Base-by-base conservation (phyloP, 2,113 vertebrate genomes). In the Turdus rufiventris region DNA sequence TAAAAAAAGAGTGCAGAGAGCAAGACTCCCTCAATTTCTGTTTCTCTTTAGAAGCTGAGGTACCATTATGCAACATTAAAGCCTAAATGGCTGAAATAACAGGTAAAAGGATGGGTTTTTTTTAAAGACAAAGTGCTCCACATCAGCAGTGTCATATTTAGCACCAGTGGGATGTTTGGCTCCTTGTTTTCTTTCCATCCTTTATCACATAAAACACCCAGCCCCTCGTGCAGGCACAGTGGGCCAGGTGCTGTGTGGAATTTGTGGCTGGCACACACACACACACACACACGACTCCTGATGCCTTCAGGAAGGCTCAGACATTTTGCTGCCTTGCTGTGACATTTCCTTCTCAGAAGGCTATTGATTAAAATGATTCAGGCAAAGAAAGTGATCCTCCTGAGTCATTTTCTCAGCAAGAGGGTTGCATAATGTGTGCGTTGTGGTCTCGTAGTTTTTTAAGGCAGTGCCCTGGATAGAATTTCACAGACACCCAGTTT, bases 311-410 rank as follows among this genome's bases (percentile, higher is more conserved):
- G 79, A 95, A 50, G 79, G 36, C 90, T 91, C 94, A 95, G 95
- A 40, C 75, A 60, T 95, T 96, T 90, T 91, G n/a, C 68, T 84
- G 4, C 58, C 88, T 92, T 90, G 51, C 75, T 71, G 80, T 94
- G 85, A 90, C 79, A 91, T 97, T 96, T 96, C 88, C 76, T 85
- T 77, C 92, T 84, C 82, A 34, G 83, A 96, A 95, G 61, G 42
- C 82, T 96, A 96, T 96, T 95, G 96, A 97, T 96, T 96, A 94
- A 96, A 95, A 88, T 87, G 89, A 94, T 92, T 91, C 93, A 91
- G 87, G 93, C 89, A 58, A 71, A 72, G 94, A 93, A 96, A 94
- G 71, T 65, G 85, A 94, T 97, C 93, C 85, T 96, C 88, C 95
- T 88, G 95, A 94, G 91, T 96, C 72, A 96, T 90, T 95, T 94